phyloP scores from a whole-genome alignment of 2,113 vertebrate species.

The Xiphophorus maculatus region DNA sequence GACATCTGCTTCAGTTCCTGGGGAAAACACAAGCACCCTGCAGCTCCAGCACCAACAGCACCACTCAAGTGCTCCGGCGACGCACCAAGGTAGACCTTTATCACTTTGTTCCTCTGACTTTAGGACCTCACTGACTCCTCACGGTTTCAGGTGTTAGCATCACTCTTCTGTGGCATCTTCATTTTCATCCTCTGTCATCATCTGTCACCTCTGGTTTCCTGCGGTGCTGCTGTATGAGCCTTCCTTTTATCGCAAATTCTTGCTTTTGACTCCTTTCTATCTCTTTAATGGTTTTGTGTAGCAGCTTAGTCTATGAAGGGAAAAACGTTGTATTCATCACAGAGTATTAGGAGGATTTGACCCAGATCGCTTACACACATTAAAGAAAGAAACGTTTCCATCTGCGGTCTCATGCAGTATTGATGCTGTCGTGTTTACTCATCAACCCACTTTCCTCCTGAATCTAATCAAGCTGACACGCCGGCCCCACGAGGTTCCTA shows the following conservation, averaged over 20 bases:
- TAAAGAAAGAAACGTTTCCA: conserved; percentile 59
- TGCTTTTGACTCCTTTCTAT: conserved; percentile 7
- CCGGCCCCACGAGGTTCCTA: conserved; percentile 43
- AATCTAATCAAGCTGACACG: conserved; percentile 63
- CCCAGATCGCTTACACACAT: conserved; percentile 70
- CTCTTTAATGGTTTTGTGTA: conserved; percentile 18
- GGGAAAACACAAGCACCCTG: conserved; percentile 71
- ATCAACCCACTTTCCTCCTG: conserved; percentile 70
- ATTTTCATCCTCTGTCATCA: too few relatives aligned
- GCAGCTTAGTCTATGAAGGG: conserved; percentile 21
- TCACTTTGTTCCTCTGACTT: conserved; percentile 23
- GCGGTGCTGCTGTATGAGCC: too few relatives aligned
- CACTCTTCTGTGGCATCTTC: too few relatives aligned
- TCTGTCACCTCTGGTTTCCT: too few relatives aligned
- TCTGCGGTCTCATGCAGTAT: conserved; percentile 70
- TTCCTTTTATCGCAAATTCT: not conserved
- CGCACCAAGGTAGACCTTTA: conserved; percentile 67
- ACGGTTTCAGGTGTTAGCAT: not conserved
- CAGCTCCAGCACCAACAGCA: conserved; percentile 62
- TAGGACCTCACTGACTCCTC: not conserved
- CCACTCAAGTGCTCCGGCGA: conserved; percentile 56
- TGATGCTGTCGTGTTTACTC: conserved; percentile 74
- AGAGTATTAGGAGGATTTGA: conserved; percentile 53
- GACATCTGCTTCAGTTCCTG: conserved; percentile 79
- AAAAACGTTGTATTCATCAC: conserved; percentile 22